These are phyloP conservation scores for Pyxicephalus adspersus DNA, from an alignment of 2,113 vertebrate species.

Conservation along the genomic window DNA sequence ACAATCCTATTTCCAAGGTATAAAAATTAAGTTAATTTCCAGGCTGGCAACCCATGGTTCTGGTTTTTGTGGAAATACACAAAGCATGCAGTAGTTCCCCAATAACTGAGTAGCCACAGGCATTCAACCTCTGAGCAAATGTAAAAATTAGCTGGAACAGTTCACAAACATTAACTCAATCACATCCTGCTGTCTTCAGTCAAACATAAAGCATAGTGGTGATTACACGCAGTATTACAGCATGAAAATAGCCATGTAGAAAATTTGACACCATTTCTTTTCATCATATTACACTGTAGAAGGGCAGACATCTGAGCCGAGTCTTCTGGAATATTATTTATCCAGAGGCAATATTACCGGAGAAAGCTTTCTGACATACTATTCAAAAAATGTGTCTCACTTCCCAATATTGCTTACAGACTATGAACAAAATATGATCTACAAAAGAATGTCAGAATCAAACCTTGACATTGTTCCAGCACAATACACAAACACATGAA, in stretches of 20 bases:
- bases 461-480: not conserved
- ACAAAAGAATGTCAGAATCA: slow-evolving; percentile 17
- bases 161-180: slow-evolving; percentile 5
- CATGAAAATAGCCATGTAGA: not conserved
- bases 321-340: slow-evolving; percentile 19
- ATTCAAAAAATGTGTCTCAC: slow-evolving; percentile 23
- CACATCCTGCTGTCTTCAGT: not conserved
- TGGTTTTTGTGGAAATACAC: not conserved
- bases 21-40: no score
- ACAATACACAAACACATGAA: not conserved
- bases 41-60: not conserved
- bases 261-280: slow-evolving; percentile 15
- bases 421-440: slow-evolving; percentile 8
- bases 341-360: slow-evolving; percentile 25
- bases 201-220: not conserved
- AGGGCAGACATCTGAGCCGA: slow-evolving; percentile 10
- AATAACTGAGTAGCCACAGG: not conserved
- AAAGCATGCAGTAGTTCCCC: not conserved
- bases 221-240: slow-evolving; percentile 32
- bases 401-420: slow-evolving; percentile 19
- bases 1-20: no score
- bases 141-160: not conserved
- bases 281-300: slow-evolving; percentile 11
- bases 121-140: not conserved
- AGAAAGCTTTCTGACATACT: not conserved